Percentiles rank a stretch among this genome's conserved stretches.
These are phyloP conservation scores for Paedocypris micromegethes DNA, from an alignment of 2,797 vertebrate species.

Conservation along the genomic window DNA sequence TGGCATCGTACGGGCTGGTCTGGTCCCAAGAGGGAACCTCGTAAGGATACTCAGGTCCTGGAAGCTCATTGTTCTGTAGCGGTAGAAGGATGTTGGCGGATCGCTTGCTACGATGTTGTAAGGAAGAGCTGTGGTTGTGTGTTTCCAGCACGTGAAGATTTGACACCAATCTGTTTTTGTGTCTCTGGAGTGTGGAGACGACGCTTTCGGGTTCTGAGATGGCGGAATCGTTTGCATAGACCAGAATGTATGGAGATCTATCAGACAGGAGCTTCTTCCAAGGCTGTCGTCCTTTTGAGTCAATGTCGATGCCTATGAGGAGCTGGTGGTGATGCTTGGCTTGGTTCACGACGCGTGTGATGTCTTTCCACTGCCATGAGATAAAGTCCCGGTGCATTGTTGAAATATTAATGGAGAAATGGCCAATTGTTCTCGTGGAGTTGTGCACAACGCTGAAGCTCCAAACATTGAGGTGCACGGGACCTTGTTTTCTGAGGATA, in stretches of 20 bases:
- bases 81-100: constrained; percentile 73
- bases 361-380: constrained; percentile 88
- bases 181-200: constrained; percentile 77
- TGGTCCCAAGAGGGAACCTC: constrained; percentile 75
- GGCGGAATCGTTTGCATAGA: constrained; percentile 90
- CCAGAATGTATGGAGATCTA: constrained; percentile 83
- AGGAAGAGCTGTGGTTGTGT: constrained; percentile 54
- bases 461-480: constrained; percentile 76
- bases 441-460: constrained; percentile 70
- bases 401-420: constrained; percentile 73
- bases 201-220: constrained; percentile 88
- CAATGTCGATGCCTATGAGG: constrained; percentile 77
- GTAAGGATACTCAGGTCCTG: constrained; percentile 80
- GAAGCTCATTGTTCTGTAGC: constrained; percentile 90
- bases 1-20: constrained; percentile 72
- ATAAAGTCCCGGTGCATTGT: constrained; percentile 63
- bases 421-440: constrained; percentile 69
- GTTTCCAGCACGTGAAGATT: constrained; percentile 52
- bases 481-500: constrained; percentile 56
- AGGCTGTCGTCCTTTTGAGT: constrained; percentile 55
- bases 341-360: constrained; percentile 77
- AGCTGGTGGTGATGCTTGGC: constrained; percentile 75
- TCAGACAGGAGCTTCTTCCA: constrained; percentile 65
- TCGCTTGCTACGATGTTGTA: constrained; percentile 65
- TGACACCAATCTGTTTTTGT: constrained; percentile 49